phyloP scores from a whole-genome alignment of 2,888 invertebrate genomes.

The Seladonia tumulorum region DNA sequence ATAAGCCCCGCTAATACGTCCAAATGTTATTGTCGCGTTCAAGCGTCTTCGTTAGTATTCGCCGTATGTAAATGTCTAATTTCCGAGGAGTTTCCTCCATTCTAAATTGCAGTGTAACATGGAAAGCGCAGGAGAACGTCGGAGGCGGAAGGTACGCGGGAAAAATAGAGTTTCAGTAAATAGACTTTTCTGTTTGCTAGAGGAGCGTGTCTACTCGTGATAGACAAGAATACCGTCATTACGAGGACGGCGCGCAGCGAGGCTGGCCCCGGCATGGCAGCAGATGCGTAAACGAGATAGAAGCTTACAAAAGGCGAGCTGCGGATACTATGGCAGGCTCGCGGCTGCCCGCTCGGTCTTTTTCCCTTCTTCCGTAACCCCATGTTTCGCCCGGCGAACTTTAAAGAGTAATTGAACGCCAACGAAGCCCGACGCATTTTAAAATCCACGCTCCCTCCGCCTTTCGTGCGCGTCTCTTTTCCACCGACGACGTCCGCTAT shows the following conservation, averaged over 20 bases:
- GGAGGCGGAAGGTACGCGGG: conserved; percentile 18
- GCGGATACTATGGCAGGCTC: conserved; percentile 62
- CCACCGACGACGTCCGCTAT: not conserved
- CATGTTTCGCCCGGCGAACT: conserved; percentile 73
- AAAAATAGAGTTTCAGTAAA: conserved; percentile 63
- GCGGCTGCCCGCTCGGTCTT: conserved; percentile 49
- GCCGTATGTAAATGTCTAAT: conserved; percentile 35
- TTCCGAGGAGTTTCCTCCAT: conserved; percentile 30
- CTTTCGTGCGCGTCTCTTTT: not conserved
- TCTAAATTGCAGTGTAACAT: not conserved
- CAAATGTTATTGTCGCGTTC: not conserved
- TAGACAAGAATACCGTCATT: conserved; percentile 74
- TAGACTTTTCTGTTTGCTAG: conserved; percentile 66
- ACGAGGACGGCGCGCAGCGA: conserved; percentile 62
- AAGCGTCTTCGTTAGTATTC: not conserved
- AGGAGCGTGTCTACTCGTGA: conserved; percentile 61
- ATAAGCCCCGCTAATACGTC: not conserved
- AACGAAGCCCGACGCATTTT: conserved; percentile 74
- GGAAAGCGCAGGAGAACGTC: not conserved
- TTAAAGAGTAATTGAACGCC: conserved; percentile 81
- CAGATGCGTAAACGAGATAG: conserved; percentile 80
- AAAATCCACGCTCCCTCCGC: conserved; percentile 47
- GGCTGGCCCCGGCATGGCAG: conserved; percentile 59
- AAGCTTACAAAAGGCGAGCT: conserved; percentile 78
- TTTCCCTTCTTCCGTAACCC: conserved; percentile 35